phyloP scores from a whole-genome alignment of 1,140 invertebrate species.

The Muscidifurax raptorellus region DNA sequence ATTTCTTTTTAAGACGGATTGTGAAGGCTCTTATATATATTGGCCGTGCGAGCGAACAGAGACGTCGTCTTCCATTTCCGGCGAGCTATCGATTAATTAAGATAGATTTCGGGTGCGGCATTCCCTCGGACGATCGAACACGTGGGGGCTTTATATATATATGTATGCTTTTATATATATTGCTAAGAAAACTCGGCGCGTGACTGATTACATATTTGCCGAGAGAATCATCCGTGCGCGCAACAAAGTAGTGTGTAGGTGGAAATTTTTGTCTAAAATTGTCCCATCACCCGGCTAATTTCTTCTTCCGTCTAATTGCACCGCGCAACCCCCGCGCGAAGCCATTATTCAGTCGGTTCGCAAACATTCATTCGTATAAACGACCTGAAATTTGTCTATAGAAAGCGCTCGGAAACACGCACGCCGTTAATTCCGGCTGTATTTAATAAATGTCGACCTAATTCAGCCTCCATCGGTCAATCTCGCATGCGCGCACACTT shows the following conservation, averaged over 20 bases:
- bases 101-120: neutral
- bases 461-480: conserved; percentile 4
- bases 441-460: neutral
- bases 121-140: neutral
- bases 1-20: conserved; percentile 21
- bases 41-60: too few relatives aligned
- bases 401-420: too few relatives aligned
- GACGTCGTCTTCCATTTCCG: neutral
- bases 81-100: conserved; percentile 20
- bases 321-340: too few relatives aligned
- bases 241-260: too few relatives aligned
- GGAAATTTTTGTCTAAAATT: too few relatives aligned
- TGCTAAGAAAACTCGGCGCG: too few relatives aligned
- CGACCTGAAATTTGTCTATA: neutral
- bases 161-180: too few relatives aligned
- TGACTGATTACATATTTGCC: neutral
- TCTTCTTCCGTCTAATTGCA: too few relatives aligned
- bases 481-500: neutral
- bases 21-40: neutral
- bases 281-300: too few relatives aligned
- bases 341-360: too few relatives aligned
- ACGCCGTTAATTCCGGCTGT: neutral
- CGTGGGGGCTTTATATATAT: too few relatives aligned
- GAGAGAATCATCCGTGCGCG: too few relatives aligned
- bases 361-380: neutral